Evolutionary conservation across 2,797 vertebrate genomes (phyloP).

Genomic region (Helarctos malayanus): DNA sequence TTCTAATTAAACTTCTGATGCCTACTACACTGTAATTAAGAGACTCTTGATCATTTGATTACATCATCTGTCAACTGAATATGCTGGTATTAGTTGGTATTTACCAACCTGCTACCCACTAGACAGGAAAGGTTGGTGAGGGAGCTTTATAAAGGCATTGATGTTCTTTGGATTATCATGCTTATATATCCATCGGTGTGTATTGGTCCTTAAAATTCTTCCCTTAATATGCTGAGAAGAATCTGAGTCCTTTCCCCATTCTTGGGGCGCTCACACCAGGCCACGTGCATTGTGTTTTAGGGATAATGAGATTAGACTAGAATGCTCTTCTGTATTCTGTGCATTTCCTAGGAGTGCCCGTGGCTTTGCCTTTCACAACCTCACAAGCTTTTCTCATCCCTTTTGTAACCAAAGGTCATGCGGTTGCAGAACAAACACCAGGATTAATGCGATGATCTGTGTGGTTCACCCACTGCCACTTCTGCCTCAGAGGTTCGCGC

Average conservation of each 20-base stretch:
- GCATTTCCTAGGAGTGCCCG: not conserved
- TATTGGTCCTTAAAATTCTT: not conserved
- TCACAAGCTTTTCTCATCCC: not conserved
- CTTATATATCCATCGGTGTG: not conserved
- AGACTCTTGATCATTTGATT: not conserved
- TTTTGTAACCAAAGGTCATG: not conserved
- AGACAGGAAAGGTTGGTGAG: not conserved
- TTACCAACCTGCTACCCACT: not conserved
- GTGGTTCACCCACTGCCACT: not conserved
- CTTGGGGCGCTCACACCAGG: not conserved
- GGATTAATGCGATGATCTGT: not conserved
- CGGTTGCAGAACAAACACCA: not conserved
- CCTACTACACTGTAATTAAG: conserved; percentile 13
- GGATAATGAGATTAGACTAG: not conserved
- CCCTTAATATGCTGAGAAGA: not conserved
- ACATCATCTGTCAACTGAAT: not conserved
- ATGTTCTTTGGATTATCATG: not conserved
- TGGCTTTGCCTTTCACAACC: not conserved
- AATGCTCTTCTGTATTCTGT: not conserved
- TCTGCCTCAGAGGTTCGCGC: not conserved
- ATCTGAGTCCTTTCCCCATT: not conserved
- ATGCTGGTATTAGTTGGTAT: not conserved
- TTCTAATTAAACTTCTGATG: not conserved
- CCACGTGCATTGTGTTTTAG: not conserved
- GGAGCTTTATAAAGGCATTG: not conserved